These are phyloP conservation scores for Catonia carolina DNA, from an alignment of 2,888 invertebrate species.

Conservation along the genomic window DNA sequence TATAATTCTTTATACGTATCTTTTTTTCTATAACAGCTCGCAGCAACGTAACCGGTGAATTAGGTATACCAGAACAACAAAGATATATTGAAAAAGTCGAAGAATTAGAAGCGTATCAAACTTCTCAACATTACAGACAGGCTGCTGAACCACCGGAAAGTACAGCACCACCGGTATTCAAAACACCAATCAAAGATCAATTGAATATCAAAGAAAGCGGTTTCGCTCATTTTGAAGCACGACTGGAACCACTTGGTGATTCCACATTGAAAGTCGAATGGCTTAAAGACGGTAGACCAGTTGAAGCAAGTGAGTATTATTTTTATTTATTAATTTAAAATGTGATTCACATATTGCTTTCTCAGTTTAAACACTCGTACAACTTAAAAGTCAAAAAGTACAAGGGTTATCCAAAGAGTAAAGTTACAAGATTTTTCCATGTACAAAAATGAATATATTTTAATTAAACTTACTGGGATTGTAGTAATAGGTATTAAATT, in stretches of 20 bases:
- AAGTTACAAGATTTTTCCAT: too few species aligned
- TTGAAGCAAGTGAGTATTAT: slow-evolving; percentile 67
- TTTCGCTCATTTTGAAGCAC: slow-evolving; percentile 92
- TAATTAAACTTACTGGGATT: too few species aligned
- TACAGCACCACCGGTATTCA: slow-evolving; percentile 75
- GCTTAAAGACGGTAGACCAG: slow-evolving; percentile 83
- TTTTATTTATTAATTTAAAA: slow-evolving; percentile 2
- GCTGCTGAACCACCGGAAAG: slow-evolving; percentile 75
- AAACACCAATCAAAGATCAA: slow-evolving; percentile 83
- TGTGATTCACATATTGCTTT: too few species aligned
- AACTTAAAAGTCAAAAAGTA: too few species aligned
- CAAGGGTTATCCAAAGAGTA: too few species aligned
- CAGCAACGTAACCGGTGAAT: slow-evolving; percentile 76
- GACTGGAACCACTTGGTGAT: slow-evolving; percentile 88
- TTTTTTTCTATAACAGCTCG: slow-evolving; percentile 51
- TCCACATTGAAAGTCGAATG: slow-evolving; percentile 84
- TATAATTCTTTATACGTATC: too few species aligned
- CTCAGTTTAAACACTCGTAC: too few species aligned
- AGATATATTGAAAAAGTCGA: slow-evolving; percentile 88
- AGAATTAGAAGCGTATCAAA: slow-evolving; percentile 80
- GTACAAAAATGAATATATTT: too few species aligned
- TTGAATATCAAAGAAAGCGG: slow-evolving; percentile 82
- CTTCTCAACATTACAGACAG: slow-evolving; percentile 67
- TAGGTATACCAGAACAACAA: slow-evolving; percentile 85
- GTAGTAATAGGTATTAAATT: too few species aligned